These are phyloP conservation scores for Siphlonurus alternatus DNA, from an alignment of 2,888 invertebrate genomes.

Conservation along the genomic window DNA sequence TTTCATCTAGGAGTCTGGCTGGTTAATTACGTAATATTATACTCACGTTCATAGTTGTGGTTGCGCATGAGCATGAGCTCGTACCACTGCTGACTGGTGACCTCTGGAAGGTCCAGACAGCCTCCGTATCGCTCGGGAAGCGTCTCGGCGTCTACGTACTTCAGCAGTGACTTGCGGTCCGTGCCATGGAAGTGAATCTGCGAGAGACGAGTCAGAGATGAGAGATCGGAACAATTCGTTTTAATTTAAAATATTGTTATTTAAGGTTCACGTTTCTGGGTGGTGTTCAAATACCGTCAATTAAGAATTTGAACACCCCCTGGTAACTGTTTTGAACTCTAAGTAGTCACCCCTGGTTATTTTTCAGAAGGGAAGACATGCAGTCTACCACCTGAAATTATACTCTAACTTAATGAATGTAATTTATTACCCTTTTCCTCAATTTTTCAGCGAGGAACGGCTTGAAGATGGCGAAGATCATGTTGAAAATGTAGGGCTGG, in stretches of 20 bases:
- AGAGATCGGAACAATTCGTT: neutral
- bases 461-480: constrained; percentile 71
- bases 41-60: constrained; percentile 50
- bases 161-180: constrained; percentile 39
- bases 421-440: constrained; percentile 42
- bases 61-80: constrained; percentile 49
- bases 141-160: constrained; percentile 37
- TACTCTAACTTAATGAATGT: too few relatives aligned
- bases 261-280: neutral
- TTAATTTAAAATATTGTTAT: neutral
- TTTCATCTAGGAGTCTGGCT: too few relatives aligned
- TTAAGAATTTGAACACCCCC: too few relatives aligned
- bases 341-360: too few relatives aligned
- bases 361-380: too few relatives aligned
- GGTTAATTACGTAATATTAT: too few relatives aligned
- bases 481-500: constrained; percentile 72
- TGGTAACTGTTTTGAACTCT: too few relatives aligned
- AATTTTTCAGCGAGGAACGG: constrained; percentile 76
- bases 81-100: constrained; percentile 43
- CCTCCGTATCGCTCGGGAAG: constrained; percentile 52
- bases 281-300: too few relatives aligned
- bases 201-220: constrained; percentile 16
- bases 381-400: too few relatives aligned
- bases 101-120: constrained; percentile 39
- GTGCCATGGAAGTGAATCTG: constrained; percentile 57